Conservation (phyloP, 2,113 vertebrate genomes). For the Condylura cristata region DNA sequence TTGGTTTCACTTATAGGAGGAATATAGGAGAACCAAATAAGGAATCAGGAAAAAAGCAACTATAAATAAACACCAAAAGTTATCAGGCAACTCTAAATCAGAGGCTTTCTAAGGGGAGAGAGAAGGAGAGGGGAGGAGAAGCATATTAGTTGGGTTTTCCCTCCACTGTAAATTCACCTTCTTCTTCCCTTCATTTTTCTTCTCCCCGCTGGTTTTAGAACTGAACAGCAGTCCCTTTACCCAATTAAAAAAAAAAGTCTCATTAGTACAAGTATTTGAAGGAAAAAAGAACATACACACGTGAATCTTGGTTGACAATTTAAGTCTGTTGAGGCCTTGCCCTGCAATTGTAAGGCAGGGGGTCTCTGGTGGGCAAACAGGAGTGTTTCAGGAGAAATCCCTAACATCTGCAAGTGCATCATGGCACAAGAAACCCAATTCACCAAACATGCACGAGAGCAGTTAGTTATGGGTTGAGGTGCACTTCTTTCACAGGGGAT, state of each 20-base stretch:
- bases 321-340: neutral
- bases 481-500: slow-evolving; percentile 42
- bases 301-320: slow-evolving; percentile 30
- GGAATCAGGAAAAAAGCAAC: no score
- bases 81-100: no score
- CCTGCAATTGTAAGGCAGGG: neutral
- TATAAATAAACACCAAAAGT: no score
- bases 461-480: neutral
- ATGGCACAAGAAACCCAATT: neutral
- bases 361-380: neutral
- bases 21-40: no score
- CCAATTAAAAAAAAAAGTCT: neutral
- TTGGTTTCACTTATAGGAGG: no score
- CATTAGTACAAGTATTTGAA: neutral
- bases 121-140: no score
- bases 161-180: neutral
- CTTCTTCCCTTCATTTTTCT: slow-evolving; percentile 37
- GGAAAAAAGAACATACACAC: neutral
- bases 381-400: slow-evolving; percentile 5
- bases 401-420: neutral
- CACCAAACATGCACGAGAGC: neutral
- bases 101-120: neutral
- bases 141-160: neutral
- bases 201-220: slow-evolving; percentile 17
- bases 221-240: neutral